Conservation (phyloP, 2,888 invertebrate species). For the Entomobrya multifasciata region DNA sequence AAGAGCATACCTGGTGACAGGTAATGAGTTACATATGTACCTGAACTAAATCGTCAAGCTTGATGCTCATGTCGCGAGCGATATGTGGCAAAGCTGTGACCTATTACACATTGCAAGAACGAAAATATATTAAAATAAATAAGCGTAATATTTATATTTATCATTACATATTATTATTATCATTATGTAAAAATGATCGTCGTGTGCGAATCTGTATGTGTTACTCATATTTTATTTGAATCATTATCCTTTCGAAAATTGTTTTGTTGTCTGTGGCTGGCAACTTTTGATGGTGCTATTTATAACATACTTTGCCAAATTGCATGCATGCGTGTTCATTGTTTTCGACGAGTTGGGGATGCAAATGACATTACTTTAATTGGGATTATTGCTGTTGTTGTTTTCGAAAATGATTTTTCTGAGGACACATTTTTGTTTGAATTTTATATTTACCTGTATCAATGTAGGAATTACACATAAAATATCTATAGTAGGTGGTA, state of each 20-base stretch:
- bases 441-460: too few relatives aligned
- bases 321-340: background rate
- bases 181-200: constrained; percentile 18
- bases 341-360: background rate
- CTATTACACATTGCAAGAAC: constrained; percentile 53
- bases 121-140: constrained; percentile 30
- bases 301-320: background rate
- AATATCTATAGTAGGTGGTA: too few relatives aligned
- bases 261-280: background rate
- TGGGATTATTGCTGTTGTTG: background rate
- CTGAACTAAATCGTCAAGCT: constrained; percentile 71
- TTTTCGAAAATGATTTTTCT: too few relatives aligned
- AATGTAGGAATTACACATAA: too few relatives aligned
- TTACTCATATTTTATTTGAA: background rate
- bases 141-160: constrained; percentile 24
- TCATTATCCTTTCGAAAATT: background rate
- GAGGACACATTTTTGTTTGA: too few relatives aligned
- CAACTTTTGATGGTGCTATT: constrained; percentile 26
- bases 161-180: constrained; percentile 19
- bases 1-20: constrained; percentile 68
- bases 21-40: constrained; percentile 73
- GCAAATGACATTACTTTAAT: background rate
- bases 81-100: constrained; percentile 62
- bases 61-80: constrained; percentile 66
- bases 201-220: background rate